phyloP scores from a whole-genome alignment of 2,113 vertebrate species.

The Chitala chitala region DNA sequence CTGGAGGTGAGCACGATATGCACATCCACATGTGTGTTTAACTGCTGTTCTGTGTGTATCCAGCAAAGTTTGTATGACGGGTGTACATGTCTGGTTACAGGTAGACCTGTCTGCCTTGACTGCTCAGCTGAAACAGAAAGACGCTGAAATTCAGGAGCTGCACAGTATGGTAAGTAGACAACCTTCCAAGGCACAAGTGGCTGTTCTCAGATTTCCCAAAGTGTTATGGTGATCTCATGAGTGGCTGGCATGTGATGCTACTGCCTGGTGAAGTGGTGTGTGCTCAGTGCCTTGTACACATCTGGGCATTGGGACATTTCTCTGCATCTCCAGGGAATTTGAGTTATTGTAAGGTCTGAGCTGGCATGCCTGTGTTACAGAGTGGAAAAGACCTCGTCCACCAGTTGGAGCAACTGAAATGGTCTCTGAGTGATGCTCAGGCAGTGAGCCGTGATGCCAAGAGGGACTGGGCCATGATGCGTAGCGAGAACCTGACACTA shows the following conservation, averaged over 20 bases:
- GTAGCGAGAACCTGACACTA: slow-evolving; percentile 72
- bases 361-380: slow-evolving; percentile 48
- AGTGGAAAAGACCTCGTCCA: slow-evolving; percentile 62
- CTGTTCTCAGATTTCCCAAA: too few relatives aligned
- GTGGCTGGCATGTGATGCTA: too few relatives aligned
- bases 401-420: slow-evolving; percentile 69
- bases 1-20: slow-evolving; percentile 67
- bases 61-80: not conserved
- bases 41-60: not conserved
- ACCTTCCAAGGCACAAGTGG: too few relatives aligned
- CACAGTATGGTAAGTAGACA: slow-evolving; percentile 55
- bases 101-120: slow-evolving; percentile 58
- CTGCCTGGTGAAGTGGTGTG: too few relatives aligned
- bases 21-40: not conserved
- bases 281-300: too few relatives aligned
- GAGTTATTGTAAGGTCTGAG: too few relatives aligned
- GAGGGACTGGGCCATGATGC: slow-evolving; percentile 81
- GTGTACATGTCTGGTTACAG: slow-evolving; percentile 48
- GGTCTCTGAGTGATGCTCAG: slow-evolving; percentile 77
- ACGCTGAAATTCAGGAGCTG: slow-evolving; percentile 59
- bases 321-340: too few relatives aligned
- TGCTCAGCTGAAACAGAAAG: slow-evolving; percentile 65
- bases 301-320: too few relatives aligned
- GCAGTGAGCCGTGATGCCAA: slow-evolving; percentile 75
- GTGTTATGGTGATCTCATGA: too few relatives aligned